Conservation (phyloP, 2,888 invertebrate species). For the Napeogenes sylphis region DNA sequence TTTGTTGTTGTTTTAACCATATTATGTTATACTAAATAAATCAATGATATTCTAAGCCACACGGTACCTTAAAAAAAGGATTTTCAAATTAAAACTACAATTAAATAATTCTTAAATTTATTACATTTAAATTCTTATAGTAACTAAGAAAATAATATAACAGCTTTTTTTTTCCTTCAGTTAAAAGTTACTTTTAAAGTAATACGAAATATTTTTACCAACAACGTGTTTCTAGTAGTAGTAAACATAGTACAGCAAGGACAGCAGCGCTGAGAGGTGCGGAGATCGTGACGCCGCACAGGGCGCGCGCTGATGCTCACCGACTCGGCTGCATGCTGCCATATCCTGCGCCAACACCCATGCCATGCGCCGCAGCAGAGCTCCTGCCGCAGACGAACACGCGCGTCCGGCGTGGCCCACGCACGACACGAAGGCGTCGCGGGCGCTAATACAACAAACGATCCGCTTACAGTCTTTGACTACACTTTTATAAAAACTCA, state of each 20-base stretch:
- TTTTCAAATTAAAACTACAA: no score
- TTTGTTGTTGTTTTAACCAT: no score
- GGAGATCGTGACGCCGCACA: slow-evolving; percentile 51
- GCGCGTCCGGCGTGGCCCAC: slow-evolving; percentile 55
- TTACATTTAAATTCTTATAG: no score
- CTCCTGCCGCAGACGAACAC: slow-evolving; percentile 53
- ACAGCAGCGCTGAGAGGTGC: slow-evolving; percentile 42
- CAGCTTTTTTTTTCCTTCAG: no score
- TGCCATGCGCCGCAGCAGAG: slow-evolving; percentile 61
- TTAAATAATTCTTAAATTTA: no score
- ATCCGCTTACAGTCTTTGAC: neutral
- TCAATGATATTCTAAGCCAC: no score
- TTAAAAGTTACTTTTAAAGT: no score
- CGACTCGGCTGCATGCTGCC: slow-evolving; percentile 51
- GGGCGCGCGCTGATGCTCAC: slow-evolving; percentile 48
- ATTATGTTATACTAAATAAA: no score
- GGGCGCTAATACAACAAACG: slow-evolving; percentile 46
- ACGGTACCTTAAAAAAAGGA: no score
- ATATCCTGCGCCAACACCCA: slow-evolving; percentile 69
- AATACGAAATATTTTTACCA: no score
- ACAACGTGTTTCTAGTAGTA: slow-evolving; percentile 38
- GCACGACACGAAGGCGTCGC: slow-evolving; percentile 62
- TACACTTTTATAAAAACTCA: no score
- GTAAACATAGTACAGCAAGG: slow-evolving; percentile 47
- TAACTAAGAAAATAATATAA: no score